Evolutionary conservation across 1,140 invertebrate genomes (phyloP).

Genomic region (Aphelenchoides besseyi): DNA sequence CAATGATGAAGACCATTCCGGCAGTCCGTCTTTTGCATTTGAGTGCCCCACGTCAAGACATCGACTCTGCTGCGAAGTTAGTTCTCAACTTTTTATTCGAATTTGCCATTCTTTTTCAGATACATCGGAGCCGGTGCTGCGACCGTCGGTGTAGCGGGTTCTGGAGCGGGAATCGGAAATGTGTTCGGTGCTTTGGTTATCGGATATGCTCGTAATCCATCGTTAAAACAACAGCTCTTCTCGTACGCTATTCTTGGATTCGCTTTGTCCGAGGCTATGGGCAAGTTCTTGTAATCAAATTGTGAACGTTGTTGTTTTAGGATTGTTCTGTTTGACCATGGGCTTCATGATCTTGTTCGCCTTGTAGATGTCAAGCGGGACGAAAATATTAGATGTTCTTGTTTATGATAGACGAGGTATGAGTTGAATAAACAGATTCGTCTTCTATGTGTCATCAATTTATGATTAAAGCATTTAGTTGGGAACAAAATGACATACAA

Average conservation of each 20-base stretch:
- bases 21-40: conserved; percentile 73
- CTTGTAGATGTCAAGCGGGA: conserved; percentile 85
- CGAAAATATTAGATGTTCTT: too few species aligned
- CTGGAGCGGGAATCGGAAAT: conserved; percentile 73
- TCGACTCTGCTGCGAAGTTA: conserved; percentile 95
- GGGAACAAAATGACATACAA: too few species aligned
- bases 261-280: conserved; percentile 99
- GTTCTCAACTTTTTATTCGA: conserved; percentile 94
- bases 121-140: conserved; percentile 99
- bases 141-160: conserved; percentile 98
- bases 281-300: too few species aligned
- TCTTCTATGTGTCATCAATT: too few species aligned
- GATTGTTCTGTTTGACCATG: conserved; percentile 99
- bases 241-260: conserved; percentile 69
- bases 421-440: too few species aligned
- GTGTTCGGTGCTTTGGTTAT: conserved; percentile 99
- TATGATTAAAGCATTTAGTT: too few species aligned
- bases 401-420: too few species aligned
- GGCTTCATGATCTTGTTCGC: conserved; percentile 98
- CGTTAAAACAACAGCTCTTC: conserved; percentile 95
- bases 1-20: conserved; percentile 24
- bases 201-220: conserved; percentile 95
- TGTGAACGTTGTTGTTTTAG: too few species aligned
- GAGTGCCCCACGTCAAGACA: conserved; percentile 82
- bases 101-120: conserved; percentile 97